phyloP scores from a whole-genome alignment of 2,113 vertebrate species.

The Dasyornis broadbenti region DNA sequence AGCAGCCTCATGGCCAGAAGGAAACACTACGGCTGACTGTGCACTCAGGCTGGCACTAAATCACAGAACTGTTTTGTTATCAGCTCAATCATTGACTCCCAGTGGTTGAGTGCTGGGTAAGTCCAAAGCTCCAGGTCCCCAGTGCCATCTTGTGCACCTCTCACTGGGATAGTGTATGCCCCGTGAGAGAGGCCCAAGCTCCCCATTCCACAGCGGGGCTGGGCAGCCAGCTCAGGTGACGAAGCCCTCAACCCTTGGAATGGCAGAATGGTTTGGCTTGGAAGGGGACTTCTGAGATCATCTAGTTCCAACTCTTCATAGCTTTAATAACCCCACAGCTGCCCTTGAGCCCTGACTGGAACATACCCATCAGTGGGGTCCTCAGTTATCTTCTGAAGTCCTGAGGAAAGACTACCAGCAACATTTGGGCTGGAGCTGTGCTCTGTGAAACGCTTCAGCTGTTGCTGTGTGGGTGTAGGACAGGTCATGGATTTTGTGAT shows the following conservation, averaged over 20 bases:
- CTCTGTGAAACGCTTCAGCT: conserved; percentile 82
- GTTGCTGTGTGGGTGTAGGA: conserved; percentile 85
- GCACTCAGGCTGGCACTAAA: not conserved
- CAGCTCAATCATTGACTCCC: not conserved
- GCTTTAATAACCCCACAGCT: not conserved
- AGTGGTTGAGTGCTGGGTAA: not conserved
- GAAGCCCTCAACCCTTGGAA: not conserved
- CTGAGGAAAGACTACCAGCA: conserved; percentile 88
- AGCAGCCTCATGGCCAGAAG: not conserved
- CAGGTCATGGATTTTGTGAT: conserved; percentile 85
- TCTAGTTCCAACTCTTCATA: not conserved
- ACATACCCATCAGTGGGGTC: conserved; percentile 86
- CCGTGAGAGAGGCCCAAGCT: accelerated
- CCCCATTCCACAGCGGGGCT: not conserved
- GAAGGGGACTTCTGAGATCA: not conserved
- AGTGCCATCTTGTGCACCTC: not conserved
- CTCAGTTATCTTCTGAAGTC: conserved; percentile 93
- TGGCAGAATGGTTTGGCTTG: not conserved
- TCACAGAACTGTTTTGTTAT: not conserved
- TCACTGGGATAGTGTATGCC: not conserved
- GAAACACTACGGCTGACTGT: not conserved
- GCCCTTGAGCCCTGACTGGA: not conserved
- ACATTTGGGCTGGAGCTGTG: conserved; percentile 87
- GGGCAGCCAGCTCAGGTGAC: not conserved
- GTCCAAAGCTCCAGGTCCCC: not conserved